phyloP scores from a whole-genome alignment of 2,797 vertebrate species.

The Falco biarmicus region DNA sequence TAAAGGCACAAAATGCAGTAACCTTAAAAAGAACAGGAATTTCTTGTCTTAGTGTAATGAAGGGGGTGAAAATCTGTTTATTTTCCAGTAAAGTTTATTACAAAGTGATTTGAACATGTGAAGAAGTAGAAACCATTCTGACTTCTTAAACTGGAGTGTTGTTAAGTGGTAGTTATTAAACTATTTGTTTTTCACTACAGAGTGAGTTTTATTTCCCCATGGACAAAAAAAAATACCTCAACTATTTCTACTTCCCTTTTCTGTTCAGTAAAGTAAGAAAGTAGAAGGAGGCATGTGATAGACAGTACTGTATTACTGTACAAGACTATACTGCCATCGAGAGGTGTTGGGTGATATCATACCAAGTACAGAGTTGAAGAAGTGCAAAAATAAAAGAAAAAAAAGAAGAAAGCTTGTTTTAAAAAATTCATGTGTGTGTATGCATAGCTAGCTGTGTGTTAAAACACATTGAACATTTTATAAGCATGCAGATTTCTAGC shows the following conservation, averaged over 20 bases:
- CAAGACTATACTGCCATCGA: slow-evolving; percentile 74
- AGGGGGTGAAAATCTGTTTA: not conserved
- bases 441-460: not conserved
- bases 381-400: not conserved
- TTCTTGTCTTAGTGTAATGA: not conserved
- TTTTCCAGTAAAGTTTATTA: not conserved
- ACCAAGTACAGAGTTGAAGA: not conserved
- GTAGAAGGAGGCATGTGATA: not conserved
- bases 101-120: not conserved
- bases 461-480: not conserved
- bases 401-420: not conserved
- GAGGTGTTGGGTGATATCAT: slow-evolving; percentile 66
- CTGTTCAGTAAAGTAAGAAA: not conserved
- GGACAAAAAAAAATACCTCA: not conserved
- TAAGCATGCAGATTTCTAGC: not conserved
- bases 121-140: not conserved
- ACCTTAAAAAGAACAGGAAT: not conserved
- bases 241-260: not conserved
- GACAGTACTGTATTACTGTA: slow-evolving; percentile 3
- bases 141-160: not conserved
- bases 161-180: not conserved
- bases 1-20: not conserved
- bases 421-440: not conserved
- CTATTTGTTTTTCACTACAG: not conserved
- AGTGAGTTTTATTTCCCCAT: not conserved